phyloP scores from a whole-genome alignment of 2,797 vertebrate species.

The Coregonus sp. region DNA sequence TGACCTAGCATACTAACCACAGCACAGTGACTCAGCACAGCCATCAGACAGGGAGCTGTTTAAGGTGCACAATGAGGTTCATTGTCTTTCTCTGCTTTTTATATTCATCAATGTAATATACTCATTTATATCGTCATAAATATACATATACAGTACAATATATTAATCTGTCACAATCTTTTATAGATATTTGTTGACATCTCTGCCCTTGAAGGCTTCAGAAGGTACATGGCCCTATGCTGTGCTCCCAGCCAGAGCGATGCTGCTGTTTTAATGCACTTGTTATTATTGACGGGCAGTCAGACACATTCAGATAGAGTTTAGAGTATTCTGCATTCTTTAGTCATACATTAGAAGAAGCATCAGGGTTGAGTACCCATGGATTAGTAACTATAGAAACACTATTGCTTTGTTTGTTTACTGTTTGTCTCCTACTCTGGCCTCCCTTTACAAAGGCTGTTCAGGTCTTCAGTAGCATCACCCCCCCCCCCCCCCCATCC shows the following conservation, averaged over 20 bases:
- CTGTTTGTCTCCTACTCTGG: conserved; percentile 53
- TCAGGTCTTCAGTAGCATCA: conserved; percentile 64
- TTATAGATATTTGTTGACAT: conserved; percentile 48
- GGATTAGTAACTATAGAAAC: conserved; percentile 71
- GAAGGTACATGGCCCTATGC: conserved; percentile 46
- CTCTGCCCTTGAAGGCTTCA: conserved; percentile 61
- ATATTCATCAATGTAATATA: conserved; percentile 69
- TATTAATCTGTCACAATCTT: conserved; percentile 58
- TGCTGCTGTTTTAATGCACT: conserved; percentile 85
- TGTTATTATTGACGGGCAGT: conserved; percentile 67
- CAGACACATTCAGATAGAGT: conserved; percentile 79
- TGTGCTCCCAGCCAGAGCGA: conserved; percentile 44
- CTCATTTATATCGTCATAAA: conserved; percentile 63
- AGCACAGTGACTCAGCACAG: conserved; percentile 34
- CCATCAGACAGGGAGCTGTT: conserved; percentile 39
- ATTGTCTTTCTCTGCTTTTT: conserved; percentile 50
- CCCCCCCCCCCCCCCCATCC: neutral
- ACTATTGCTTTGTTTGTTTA: conserved; percentile 72
- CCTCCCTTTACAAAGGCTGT: conserved; percentile 57
- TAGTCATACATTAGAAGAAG: conserved; percentile 85
- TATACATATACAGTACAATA: conserved; percentile 53
- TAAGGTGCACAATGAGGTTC: conserved; percentile 72
- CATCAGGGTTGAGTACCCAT: conserved; percentile 65
- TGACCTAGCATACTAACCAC: neutral
- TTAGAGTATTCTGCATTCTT: conserved; percentile 80